Evolutionary conservation across 1,140 invertebrate genomes (phyloP), one percentile per base, ranked within the genome.

Genomic region (Scaptomyza montana): DNA sequence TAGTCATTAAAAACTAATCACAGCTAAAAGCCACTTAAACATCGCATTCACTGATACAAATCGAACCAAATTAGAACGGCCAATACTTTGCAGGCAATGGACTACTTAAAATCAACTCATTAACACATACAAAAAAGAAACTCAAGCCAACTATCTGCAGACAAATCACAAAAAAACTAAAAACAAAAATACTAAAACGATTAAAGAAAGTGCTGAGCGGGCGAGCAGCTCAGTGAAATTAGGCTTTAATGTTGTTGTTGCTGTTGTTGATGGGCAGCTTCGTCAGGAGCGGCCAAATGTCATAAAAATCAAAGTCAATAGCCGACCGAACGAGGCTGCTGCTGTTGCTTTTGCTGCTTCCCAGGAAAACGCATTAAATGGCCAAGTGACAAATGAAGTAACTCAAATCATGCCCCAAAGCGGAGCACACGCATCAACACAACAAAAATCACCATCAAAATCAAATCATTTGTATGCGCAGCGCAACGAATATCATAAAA

Each of bases 381-480:
- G 77, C 82, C 64, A 78, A 87, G 82, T 87, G 82, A 87, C 82
- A 87, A 87, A 87, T 87, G 84, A 87, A 87, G 82, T 82, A 89
- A 87, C 84, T 89, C 73, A 82, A 82, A 77, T 82, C 78, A 86
- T 78, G 78, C 56, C 59, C 54, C 63, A 75, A 82, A 82, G 67
- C 81, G 69, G 82, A 87, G 82, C 72, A 86, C 76, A 82, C 66
- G 79, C 64, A 84, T 71, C 64, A 55, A 84, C 39, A 77, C 64
- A 55, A 84, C 39, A 77, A 69, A 79, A 84, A 80, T 79, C 73
- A 70, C 60, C 64, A 81, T 65, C 64, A 72, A 90, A 90, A 90
- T 90, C 77, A 90, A 90, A 90, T 90, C 73, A 90, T 90, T 90
- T 90, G 87, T 90, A 90, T 90, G 87, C 87, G 80, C 87, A 77